A percentile compares a stretch with the other conserved stretches of the same genome.
These are phyloP conservation scores for Parapristionchus giblindavisi DNA, from an alignment of 2,888 invertebrate species.

Conservation along the genomic window DNA sequence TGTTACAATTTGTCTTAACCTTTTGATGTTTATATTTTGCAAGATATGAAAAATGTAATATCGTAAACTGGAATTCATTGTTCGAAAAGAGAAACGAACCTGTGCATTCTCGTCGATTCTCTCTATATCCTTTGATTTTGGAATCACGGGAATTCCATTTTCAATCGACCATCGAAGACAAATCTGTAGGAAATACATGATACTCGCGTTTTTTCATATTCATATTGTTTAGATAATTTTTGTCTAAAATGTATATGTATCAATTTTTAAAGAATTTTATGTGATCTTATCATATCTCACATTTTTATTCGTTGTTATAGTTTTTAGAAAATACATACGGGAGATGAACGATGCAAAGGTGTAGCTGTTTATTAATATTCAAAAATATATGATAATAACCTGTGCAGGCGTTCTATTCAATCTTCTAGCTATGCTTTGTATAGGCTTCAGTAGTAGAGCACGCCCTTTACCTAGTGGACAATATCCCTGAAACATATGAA, in stretches of 20 bases:
- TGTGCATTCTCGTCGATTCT: slow-evolving; percentile 69
- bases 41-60: not conserved
- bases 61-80: not conserved
- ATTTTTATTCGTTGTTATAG: too few species aligned
- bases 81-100: slow-evolving; percentile 44
- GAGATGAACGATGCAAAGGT: too few species aligned
- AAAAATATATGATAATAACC: slow-evolving; percentile 50
- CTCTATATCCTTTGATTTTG: slow-evolving; percentile 69
- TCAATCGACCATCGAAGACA: slow-evolving; percentile 71
- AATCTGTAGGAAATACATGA: slow-evolving; percentile 23
- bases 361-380: not conserved
- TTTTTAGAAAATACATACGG: too few species aligned
- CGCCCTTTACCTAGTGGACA: slow-evolving; percentile 71
- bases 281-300: too few species aligned
- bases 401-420: slow-evolving; percentile 69
- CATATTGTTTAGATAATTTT: too few species aligned
- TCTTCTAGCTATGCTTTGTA: slow-evolving; percentile 65
- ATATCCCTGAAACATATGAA: slow-evolving; percentile 70
- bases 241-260: too few species aligned
- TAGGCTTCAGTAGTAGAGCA: slow-evolving; percentile 64
- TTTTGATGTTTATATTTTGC: too few species aligned
- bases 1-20: too few species aligned
- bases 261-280: too few species aligned
- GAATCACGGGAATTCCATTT: slow-evolving; percentile 70
- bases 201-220: too few species aligned